A percentile compares a stretch with the other conserved stretches of the same genome.
Conservation (phyloP, 2,113 vertebrate species). For the Grus americana region DNA sequence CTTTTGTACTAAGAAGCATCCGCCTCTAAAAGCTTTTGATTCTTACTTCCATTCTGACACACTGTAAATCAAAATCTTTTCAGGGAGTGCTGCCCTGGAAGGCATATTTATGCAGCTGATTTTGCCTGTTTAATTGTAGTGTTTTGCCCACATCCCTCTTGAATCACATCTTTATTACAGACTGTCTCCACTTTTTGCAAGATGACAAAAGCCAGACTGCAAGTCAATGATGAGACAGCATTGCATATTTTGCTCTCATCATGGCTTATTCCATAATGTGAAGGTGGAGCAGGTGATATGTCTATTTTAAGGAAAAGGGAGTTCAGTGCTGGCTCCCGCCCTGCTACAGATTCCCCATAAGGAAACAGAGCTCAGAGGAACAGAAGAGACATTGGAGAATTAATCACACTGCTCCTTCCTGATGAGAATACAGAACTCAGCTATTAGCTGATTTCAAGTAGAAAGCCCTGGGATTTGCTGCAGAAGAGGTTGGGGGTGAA, state of each 20-base stretch:
- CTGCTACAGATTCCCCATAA: not conserved
- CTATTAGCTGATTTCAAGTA: not conserved
- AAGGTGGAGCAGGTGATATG: not conserved
- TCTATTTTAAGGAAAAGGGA: slow-evolving; percentile 27
- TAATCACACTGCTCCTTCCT: slow-evolving; percentile 18
- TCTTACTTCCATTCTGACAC: not conserved
- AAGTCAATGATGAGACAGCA: not conserved
- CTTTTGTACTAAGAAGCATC: not conserved
- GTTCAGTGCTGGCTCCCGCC: not conserved
- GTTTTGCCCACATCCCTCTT: not conserved
- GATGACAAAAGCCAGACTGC: not conserved
- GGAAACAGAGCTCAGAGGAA: not conserved
- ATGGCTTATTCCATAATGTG: not conserved
- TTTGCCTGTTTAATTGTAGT: not conserved
- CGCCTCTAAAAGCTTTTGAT: not conserved
- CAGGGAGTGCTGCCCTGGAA: not conserved
- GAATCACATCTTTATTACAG: not conserved
- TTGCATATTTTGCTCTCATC: not conserved
- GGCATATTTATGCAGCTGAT: not conserved
- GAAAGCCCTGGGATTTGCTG: not conserved
- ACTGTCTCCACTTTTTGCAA: not conserved
- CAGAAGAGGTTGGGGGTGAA: not conserved
- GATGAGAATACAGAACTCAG: not conserved
- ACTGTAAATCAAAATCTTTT: not conserved
- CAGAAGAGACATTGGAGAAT: not conserved